phyloP scores from a whole-genome alignment of 2,797 vertebrate genomes.

The Sebastolobus alascanus region DNA sequence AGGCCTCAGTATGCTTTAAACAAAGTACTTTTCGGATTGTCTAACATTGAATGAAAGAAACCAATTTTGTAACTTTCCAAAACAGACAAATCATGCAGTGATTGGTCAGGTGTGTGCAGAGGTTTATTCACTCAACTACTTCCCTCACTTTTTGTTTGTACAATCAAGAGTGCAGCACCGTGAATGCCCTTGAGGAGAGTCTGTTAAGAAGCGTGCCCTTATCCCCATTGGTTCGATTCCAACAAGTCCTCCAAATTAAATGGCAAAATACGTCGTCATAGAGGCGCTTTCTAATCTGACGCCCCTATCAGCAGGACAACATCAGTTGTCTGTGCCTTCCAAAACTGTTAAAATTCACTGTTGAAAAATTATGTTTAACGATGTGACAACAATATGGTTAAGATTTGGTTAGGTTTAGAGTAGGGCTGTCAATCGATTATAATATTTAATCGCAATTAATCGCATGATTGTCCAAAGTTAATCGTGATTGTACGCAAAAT shows the following conservation, averaged over 20 bases:
- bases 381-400: too few relatives aligned
- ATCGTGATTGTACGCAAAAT: too few relatives aligned
- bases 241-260: background rate
- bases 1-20: background rate
- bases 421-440: too few relatives aligned
- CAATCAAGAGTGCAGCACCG: background rate
- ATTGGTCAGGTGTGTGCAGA: background rate
- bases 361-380: too few relatives aligned
- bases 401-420: too few relatives aligned
- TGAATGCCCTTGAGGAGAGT: background rate
- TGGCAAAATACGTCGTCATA: background rate
- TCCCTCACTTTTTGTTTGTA: background rate
- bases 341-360: too few relatives aligned
- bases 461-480: too few relatives aligned
- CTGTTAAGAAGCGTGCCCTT: background rate
- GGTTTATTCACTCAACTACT: background rate
- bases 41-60: background rate
- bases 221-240: background rate
- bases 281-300: background rate
- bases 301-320: background rate
- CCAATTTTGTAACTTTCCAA: background rate
- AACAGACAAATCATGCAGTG: background rate
- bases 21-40: background rate
- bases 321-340: too few relatives aligned
- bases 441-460: too few relatives aligned